Percentiles rank a stretch among this genome's conserved stretches.
Evolutionary conservation across 2,113 vertebrate genomes (phyloP).

Genomic region (Myodes glareolus): DNA sequence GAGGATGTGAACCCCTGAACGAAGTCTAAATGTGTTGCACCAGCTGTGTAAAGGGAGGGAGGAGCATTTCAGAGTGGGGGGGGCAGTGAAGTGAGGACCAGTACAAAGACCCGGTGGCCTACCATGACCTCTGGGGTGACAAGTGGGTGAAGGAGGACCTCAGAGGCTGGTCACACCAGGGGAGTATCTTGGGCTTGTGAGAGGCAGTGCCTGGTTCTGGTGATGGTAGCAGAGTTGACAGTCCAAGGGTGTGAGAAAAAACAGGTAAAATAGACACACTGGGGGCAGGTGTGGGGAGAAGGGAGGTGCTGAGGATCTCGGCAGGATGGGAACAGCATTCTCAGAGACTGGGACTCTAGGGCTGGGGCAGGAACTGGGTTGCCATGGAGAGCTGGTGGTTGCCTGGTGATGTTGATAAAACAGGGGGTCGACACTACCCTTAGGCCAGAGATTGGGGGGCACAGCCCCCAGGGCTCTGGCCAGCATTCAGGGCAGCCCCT

Average conservation of each 20-base stretch:
- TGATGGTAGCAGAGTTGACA: background rate
- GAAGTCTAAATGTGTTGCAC: background rate
- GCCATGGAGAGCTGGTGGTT: background rate
- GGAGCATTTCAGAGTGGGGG: background rate
- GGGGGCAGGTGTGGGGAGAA: background rate
- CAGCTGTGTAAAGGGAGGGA: background rate
- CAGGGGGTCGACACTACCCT: accelerated
- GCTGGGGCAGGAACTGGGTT: background rate
- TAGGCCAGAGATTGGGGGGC: no score
- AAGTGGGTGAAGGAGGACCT: background rate
- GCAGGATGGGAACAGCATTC: background rate
- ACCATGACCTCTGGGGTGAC: background rate
- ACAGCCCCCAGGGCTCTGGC: background rate
- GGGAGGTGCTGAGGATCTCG: background rate
- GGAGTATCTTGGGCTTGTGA: background rate
- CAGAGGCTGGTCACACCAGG: background rate
- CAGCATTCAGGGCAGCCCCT: no score
- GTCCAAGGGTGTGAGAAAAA: no score
- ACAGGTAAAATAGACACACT: background rate
- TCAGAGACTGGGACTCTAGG: background rate
- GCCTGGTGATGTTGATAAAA: background rate
- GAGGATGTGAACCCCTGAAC: background rate
- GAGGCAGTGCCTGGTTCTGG: background rate
- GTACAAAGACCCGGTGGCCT: background rate
- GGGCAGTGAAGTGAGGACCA: background rate